Conservation (phyloP, 2,888 invertebrate genomes). For the Escarpia spicata region DNA sequence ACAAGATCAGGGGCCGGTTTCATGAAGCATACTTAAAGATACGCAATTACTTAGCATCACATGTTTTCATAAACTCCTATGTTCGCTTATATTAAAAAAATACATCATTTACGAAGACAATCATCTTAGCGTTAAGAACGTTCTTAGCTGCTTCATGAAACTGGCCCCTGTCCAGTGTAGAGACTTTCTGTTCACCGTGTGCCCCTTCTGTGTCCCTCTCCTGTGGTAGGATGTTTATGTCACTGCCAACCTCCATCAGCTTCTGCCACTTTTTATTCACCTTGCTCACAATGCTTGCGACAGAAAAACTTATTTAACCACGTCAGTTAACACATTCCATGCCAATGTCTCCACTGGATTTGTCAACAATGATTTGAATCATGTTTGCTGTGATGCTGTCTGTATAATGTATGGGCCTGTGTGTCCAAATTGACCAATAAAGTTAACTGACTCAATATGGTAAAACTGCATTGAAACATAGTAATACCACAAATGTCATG, state of each 20-base stretch:
- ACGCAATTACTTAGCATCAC: too few relatives aligned
- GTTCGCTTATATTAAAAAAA: too few relatives aligned
- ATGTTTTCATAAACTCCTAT: too few relatives aligned
- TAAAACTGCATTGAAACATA: background rate
- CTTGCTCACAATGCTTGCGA: background rate
- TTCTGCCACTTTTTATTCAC: background rate
- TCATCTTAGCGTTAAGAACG: too few relatives aligned
- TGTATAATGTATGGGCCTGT: background rate
- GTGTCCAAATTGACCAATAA: background rate
- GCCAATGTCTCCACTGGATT: background rate
- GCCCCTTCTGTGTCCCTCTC: background rate
- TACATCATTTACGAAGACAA: too few relatives aligned
- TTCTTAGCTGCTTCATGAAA: too few relatives aligned
- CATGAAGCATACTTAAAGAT: too few relatives aligned
- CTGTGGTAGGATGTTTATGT: background rate
- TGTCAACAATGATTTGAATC: background rate
- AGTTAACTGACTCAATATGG: background rate
- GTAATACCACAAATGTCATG: too few relatives aligned
- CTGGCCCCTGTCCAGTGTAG: background rate
- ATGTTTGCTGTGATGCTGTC: background rate
- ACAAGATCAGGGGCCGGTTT: too few relatives aligned
- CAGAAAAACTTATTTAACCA: background rate
- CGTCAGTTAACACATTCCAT: background rate
- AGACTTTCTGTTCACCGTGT: background rate
- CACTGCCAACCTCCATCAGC: background rate